These are phyloP conservation scores for Gisinianus flammeolus DNA, from an alignment of 2,888 invertebrate species.

Conservation along the genomic window DNA sequence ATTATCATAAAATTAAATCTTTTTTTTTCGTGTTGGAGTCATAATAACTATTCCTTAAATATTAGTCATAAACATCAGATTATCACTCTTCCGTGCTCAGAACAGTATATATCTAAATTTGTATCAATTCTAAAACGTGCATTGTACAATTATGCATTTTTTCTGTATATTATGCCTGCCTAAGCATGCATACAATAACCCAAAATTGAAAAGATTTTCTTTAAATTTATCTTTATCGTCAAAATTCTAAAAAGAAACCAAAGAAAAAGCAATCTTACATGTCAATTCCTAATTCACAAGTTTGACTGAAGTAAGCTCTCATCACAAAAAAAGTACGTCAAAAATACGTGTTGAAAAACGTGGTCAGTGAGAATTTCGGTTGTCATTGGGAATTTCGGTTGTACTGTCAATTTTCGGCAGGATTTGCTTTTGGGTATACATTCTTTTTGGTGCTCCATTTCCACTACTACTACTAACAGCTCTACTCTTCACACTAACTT, in stretches of 20 bases:
- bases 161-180: no score
- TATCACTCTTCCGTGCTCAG: not conserved
- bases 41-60: no score
- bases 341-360: no score
- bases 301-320: not conserved
- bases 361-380: no score
- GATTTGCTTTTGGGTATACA: constrained; percentile 58
- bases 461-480: constrained; percentile 55
- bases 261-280: not conserved
- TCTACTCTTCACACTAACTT: constrained; percentile 51
- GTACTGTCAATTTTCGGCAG: constrained; percentile 59
- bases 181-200: no score
- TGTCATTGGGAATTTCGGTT: not conserved
- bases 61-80: not conserved
- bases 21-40: no score
- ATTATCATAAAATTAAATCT: no score
- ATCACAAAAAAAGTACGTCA: not conserved
- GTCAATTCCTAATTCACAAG: no score
- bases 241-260: not conserved
- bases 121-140: not conserved
- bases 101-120: not conserved
- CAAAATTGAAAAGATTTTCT: no score
- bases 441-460: constrained; percentile 51
- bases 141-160: no score
- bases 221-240: not conserved